Base-by-base conservation (phyloP, 2,113 vertebrate genomes). In the Brachyistius frenatus region DNA sequence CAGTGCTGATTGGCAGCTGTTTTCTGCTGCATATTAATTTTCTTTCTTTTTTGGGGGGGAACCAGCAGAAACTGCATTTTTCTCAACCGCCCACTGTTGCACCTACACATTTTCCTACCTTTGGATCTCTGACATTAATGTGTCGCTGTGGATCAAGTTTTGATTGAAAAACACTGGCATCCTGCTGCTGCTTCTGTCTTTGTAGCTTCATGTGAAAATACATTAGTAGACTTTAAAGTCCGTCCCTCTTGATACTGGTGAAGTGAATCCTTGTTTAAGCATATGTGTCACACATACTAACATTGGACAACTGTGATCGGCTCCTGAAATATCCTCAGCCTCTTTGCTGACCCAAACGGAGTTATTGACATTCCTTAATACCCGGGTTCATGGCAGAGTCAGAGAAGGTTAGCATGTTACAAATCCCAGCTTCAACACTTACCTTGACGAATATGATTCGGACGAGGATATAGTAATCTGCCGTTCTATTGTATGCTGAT, bases 301-400 rank as follows among this genome's bases (percentile, higher is more conserved):
- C 64, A 69, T 73, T 80, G 75, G 80, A 74, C 76, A 52, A 44
- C 60, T 58, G 71, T 44, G 65, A 73, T 83, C 37, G 53, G 60
- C 55, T 85, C 78, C 71, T 84, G 85, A 93, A 90, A 91, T 89
- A 88, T 84, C 81, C 54, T 55, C 50, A 31, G 44, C 61, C 35
- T 76, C 71, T 68, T 84, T 83, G 80, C 76, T 85, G 83, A 86
- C 69, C 71, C 52, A 9, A 57, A 69, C 83, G 68, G 61, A 66
- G 69, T 80, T 60, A 69, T 31, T 74, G 58, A 74, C 57, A 85
- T 88, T 80, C 75, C 60, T 66, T 54, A 39, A 67, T 56, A 81
- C 69, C 58, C 58, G 23, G 58, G 62, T 63, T 73, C 50, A 62
- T 67, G 46, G 65, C 35, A 36, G 49, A 76, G 61, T 57, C n/a